Evolutionary conservation across 64 coral and sea anemone genomes (phyloP).

Genomic region (Platygyra sinensis): DNA sequence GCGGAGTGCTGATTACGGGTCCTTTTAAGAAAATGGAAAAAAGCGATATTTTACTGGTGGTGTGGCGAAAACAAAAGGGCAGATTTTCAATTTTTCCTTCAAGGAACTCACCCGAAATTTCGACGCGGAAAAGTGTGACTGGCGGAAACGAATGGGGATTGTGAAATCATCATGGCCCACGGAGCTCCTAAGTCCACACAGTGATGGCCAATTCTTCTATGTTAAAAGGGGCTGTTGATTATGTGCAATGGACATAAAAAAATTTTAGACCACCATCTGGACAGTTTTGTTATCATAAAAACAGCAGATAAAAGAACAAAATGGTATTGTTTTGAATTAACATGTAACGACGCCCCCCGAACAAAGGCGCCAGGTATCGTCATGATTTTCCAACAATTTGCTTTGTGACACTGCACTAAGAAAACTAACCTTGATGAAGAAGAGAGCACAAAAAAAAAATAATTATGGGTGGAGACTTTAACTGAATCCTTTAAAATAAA

Average conservation of each 20-base stretch:
- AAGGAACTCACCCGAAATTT: background rate
- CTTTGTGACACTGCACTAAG: no score
- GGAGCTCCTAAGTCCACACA: background rate
- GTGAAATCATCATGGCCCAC: constrained; percentile 16
- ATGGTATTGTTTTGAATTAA: constrained; percentile 37
- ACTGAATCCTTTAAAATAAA: no score
- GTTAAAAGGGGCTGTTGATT: background rate
- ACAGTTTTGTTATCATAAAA: background rate
- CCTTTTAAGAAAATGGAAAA: constrained; percentile 57
- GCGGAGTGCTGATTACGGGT: no score
- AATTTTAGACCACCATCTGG: background rate
- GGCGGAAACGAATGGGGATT: constrained; percentile 16
- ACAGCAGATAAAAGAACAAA: background rate
- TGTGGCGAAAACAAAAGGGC: background rate
- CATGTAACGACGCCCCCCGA: background rate
- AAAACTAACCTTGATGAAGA: no score
- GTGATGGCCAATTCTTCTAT: constrained; percentile 20
- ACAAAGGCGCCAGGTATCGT: constrained; percentile 3
- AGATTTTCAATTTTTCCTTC: constrained; percentile 10
- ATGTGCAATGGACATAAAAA: background rate
- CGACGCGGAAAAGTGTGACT: background rate
- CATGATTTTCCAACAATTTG: background rate
- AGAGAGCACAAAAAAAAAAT: no score
- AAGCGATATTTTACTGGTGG: constrained; percentile 25
- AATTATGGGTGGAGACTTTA: no score